Evolutionary conservation across 2,888 invertebrate species (phyloP).

Genomic region (Drosophila demipolita): DNA sequence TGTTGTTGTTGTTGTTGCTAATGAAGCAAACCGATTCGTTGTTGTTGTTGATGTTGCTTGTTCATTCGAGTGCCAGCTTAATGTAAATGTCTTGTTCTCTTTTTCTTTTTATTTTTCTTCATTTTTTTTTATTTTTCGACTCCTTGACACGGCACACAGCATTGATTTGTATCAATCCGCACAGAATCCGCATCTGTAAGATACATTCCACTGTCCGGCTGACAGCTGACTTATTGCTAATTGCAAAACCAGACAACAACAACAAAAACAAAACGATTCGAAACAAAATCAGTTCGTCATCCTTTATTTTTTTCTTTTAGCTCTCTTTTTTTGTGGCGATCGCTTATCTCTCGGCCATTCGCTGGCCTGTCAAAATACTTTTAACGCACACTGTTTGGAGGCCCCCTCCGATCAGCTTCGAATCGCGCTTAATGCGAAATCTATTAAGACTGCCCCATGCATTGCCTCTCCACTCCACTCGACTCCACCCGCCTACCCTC

Average conservation of each 20-base stretch:
- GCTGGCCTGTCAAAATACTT: constrained; percentile 77
- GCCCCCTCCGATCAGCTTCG: constrained; percentile 21
- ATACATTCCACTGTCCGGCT: constrained; percentile 55
- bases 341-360: constrained; percentile 60
- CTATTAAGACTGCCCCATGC: constrained; percentile 65
- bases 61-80: constrained; percentile 61
- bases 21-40: constrained; percentile 41
- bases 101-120: not conserved
- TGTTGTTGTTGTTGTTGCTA: constrained; percentile 44
- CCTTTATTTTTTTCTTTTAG: constrained; percentile 19
- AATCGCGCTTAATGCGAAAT: constrained; percentile 76
- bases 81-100: constrained; percentile 76
- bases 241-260: constrained; percentile 57
- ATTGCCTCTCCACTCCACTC: constrained; percentile 14
- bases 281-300: constrained; percentile 75
- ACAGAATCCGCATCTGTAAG: constrained; percentile 43
- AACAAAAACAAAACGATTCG: constrained; percentile 34
- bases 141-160: constrained; percentile 38
- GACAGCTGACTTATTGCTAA: constrained; percentile 81
- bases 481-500: constrained; percentile 9
- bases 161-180: constrained; percentile 78
- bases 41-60: constrained; percentile 26
- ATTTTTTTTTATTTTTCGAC: constrained; percentile 34
- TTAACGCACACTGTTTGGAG: constrained; percentile 63
- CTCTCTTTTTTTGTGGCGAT: constrained; percentile 47